Evolutionary conservation across 2,113 vertebrate genomes (phyloP).

Genomic region (Neotoma lepida): DNA sequence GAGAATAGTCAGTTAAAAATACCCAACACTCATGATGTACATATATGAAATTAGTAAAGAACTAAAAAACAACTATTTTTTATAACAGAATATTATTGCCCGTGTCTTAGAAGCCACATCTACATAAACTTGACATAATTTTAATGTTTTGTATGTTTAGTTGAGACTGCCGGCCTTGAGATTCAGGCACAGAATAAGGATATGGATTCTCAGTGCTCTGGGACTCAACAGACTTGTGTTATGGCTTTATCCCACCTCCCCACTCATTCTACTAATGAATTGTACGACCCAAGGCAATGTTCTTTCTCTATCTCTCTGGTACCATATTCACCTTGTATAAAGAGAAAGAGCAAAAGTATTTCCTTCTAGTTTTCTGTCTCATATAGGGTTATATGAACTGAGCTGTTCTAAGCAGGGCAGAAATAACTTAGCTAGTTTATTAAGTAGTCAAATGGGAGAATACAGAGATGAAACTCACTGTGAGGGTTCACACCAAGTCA

Average conservation of each 20-base stretch:
- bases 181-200: background rate
- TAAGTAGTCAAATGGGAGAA: background rate
- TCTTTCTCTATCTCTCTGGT: background rate
- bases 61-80: background rate
- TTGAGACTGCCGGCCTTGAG: background rate
- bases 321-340: background rate
- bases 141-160: background rate
- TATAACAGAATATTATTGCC: background rate
- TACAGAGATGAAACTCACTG: background rate
- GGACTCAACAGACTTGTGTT: too few species aligned
- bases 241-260: background rate
- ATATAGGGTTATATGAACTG: accelerated
- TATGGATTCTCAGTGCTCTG: background rate
- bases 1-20: too few species aligned
- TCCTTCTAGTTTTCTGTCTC: accelerated
- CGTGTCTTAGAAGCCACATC: accelerated
- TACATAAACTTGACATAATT: background rate
- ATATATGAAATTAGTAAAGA: background rate
- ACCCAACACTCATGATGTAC: background rate
- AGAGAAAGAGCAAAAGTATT: background rate
- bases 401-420: background rate
- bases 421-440: too few species aligned
- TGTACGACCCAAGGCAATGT: background rate
- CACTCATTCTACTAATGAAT: background rate
- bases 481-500: background rate